phyloP scores from a whole-genome alignment of 2,888 invertebrate genomes.

The Zele albiditarsus region DNA sequence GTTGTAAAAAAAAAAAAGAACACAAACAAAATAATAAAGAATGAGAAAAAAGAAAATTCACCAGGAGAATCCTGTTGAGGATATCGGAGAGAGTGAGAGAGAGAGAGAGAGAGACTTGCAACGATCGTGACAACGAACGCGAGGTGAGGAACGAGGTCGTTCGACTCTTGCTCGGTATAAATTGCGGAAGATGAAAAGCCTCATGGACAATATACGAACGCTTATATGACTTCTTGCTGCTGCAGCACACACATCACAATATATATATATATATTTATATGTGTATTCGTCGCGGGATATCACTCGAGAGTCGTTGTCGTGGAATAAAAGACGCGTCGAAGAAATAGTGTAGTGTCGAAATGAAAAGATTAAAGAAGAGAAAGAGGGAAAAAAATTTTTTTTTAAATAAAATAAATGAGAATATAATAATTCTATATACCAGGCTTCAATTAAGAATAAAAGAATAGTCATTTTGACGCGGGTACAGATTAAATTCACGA shows the following conservation, averaged over 20 bases:
- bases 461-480: slow-evolving; percentile 26
- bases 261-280: neutral
- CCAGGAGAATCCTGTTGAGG: slow-evolving; percentile 34
- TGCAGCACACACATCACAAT: neutral
- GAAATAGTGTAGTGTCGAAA: neutral
- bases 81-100: slow-evolving; percentile 11
- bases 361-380: neutral
- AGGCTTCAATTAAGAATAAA: slow-evolving; percentile 27
- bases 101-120: slow-evolving; percentile 13
- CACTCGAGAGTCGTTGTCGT: neutral
- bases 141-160: slow-evolving; percentile 37
- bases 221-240: neutral
- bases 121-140: slow-evolving; percentile 31
- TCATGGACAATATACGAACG: slow-evolving; percentile 31
- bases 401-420: neutral
- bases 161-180: slow-evolving; percentile 34
- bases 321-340: neutral
- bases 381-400: neutral
- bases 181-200: slow-evolving; percentile 43
- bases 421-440: slow-evolving; percentile 2
- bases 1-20: neutral
- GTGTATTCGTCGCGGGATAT: slow-evolving; percentile 7
- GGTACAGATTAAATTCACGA: slow-evolving; percentile 28
- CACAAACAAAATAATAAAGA: neutral
- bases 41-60: neutral